Percentiles rank a stretch among this genome's conserved stretches.
phyloP scores from a whole-genome alignment of 2,797 vertebrate species.

The Channallabes apus region DNA sequence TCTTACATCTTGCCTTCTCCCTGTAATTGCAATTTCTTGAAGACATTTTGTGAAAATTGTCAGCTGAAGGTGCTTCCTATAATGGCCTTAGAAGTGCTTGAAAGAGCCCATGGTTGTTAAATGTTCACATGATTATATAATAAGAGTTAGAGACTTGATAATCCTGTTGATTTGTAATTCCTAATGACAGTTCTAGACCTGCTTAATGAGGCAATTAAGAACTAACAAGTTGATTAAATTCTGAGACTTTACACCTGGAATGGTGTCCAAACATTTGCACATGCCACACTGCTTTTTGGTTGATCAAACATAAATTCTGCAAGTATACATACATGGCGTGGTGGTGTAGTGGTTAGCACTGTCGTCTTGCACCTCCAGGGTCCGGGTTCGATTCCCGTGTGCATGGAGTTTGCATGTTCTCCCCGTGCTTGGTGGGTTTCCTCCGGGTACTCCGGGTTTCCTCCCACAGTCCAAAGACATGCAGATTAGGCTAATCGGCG shows the following conservation, averaged over 20 bases:
- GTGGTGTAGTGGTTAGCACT: too few species aligned
- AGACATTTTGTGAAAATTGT: background rate
- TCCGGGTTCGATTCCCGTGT: too few species aligned
- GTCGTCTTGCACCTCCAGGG: too few species aligned
- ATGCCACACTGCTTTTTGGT: background rate
- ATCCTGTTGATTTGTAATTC: background rate
- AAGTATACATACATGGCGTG: too few species aligned
- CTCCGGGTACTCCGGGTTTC: too few species aligned
- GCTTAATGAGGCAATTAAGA: background rate
- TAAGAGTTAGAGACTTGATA: background rate
- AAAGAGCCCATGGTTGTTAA: background rate
- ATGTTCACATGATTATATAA: background rate
- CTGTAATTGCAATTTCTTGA: background rate
- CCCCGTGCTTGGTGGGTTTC: too few species aligned
- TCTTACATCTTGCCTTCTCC: background rate
- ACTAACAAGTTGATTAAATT: background rate
- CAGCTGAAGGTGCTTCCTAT: background rate
- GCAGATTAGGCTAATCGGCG: too few species aligned
- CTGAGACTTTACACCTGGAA: background rate
- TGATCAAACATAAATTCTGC: background rate
- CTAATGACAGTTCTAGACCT: background rate
- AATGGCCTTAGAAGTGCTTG: background rate
- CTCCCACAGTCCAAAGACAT: too few species aligned
- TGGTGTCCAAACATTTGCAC: background rate
- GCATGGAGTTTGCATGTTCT: too few species aligned